phyloP scores from a whole-genome alignment of 2,797 vertebrate genomes.

The Tauraco hartlaubi region DNA sequence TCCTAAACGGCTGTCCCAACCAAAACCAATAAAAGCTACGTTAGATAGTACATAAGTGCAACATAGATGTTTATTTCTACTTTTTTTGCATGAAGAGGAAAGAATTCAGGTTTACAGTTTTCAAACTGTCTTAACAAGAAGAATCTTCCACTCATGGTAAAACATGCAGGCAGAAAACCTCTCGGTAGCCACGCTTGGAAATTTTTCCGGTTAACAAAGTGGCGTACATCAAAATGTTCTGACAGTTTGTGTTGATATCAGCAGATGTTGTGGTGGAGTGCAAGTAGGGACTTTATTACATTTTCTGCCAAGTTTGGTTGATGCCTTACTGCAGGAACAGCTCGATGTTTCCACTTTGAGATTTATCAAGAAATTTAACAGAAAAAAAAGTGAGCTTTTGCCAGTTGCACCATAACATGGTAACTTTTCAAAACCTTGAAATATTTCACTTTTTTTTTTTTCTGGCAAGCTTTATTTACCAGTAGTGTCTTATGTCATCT shows the following conservation, averaged over 20 bases:
- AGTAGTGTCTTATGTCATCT: background rate
- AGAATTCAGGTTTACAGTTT: background rate
- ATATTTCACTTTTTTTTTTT: background rate
- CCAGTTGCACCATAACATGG: background rate
- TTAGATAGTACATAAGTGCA: background rate
- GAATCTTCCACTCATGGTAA: background rate
- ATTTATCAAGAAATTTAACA: background rate
- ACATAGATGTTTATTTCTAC: background rate
- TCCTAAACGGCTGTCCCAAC: background rate
- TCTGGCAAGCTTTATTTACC: background rate
- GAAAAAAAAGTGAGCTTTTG: background rate
- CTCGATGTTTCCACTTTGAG: background rate
- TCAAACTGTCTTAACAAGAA: background rate
- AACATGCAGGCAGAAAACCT: background rate
- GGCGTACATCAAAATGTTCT: background rate
- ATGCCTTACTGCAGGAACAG: background rate
- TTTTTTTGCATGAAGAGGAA: background rate
- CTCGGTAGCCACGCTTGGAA: background rate
- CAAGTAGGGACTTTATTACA: background rate
- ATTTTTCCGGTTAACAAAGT: background rate
- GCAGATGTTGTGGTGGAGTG: background rate
- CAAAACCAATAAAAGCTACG: background rate
- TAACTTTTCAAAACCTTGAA: background rate
- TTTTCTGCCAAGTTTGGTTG: constrained; percentile 10
- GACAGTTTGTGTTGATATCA: background rate